These are phyloP conservation scores for Alentia gelatinosa DNA, from an alignment of 2,888 invertebrate genomes.

Conservation along the genomic window DNA sequence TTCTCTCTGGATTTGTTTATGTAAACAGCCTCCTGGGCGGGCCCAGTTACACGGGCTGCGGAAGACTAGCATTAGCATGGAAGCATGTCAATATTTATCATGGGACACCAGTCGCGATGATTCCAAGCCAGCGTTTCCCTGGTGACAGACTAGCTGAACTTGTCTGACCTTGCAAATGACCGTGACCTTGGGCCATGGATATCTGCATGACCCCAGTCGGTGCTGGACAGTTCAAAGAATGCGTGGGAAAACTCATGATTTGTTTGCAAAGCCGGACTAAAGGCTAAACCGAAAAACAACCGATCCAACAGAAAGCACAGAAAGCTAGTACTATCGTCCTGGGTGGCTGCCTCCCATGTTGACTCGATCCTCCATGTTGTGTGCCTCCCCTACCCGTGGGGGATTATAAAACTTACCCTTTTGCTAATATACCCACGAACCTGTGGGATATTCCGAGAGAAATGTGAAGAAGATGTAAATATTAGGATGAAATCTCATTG, in stretches of 20 bases:
- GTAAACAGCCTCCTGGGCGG: neutral
- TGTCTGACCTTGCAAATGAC: slow-evolving; percentile 39
- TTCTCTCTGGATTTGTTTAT: slow-evolving; percentile 2
- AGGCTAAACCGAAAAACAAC: slow-evolving; percentile 13
- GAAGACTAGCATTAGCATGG: neutral
- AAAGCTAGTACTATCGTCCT: neutral
- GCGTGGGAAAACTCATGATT: neutral
- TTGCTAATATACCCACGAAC: no score
- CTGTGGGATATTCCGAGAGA: no score
- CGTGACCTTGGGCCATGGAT: slow-evolving; percentile 42
- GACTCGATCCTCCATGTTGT: neutral
- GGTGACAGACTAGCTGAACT: slow-evolving; percentile 28
- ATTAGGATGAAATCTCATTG: no score
- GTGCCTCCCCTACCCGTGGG: neutral
- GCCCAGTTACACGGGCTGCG: neutral
- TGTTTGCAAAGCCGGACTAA: neutral
- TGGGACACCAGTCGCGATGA: slow-evolving; percentile 8
- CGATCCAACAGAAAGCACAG: neutral
- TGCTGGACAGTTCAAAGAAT: slow-evolving; percentile 27
- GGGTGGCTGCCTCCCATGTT: neutral
- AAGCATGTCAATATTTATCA: slow-evolving; percentile 35
- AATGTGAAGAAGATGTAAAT: no score
- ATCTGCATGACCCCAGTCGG: neutral
- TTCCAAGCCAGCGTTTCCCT: neutral
- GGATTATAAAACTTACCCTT: neutral